These are phyloP conservation scores for Prionailurus bengalensis DNA, from an alignment of 2,113 vertebrate genomes.

Conservation along the genomic window DNA sequence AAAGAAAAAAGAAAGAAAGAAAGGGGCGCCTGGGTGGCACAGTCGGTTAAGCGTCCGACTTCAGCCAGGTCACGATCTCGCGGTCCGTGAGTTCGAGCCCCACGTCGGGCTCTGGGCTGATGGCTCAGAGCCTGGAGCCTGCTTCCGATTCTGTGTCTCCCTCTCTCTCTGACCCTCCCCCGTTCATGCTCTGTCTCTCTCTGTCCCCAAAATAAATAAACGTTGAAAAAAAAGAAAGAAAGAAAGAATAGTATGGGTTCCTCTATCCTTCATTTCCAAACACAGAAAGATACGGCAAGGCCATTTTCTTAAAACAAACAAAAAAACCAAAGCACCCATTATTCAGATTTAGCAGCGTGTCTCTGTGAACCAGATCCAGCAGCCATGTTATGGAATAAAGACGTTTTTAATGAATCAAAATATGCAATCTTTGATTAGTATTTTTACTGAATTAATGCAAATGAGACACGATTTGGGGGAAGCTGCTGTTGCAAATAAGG, in stretches of 20 bases:
- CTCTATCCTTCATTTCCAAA: not conserved
- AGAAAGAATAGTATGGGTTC: not conserved
- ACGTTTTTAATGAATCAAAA: not conserved
- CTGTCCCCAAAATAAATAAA: too few species aligned
- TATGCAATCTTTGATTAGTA: not conserved
- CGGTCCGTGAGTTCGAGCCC: too few species aligned
- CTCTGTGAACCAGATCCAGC: not conserved
- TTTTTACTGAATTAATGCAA: slow-evolving; percentile 28
- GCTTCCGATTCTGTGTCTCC: too few species aligned
- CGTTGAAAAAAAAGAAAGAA: too few species aligned
- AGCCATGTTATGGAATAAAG: not conserved
- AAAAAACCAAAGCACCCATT: not conserved
- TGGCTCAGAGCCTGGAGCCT: too few species aligned
- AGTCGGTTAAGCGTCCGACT: too few species aligned
- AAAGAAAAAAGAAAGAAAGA: not conserved
- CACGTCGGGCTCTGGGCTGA: too few species aligned
- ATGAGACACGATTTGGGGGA: not conserved
- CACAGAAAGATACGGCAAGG: not conserved
- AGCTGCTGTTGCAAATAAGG: not conserved
- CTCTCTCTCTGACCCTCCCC: too few species aligned
- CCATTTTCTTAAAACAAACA: not conserved
- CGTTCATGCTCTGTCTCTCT: too few species aligned
- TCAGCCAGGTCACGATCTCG: too few species aligned
- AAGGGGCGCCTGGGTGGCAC: not conserved
- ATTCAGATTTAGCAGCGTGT: not conserved